Percentiles rank a stretch among this genome's conserved stretches.
Evolutionary conservation across 1,140 invertebrate genomes (phyloP).

Genomic region (Drosophila equinoxialis): DNA sequence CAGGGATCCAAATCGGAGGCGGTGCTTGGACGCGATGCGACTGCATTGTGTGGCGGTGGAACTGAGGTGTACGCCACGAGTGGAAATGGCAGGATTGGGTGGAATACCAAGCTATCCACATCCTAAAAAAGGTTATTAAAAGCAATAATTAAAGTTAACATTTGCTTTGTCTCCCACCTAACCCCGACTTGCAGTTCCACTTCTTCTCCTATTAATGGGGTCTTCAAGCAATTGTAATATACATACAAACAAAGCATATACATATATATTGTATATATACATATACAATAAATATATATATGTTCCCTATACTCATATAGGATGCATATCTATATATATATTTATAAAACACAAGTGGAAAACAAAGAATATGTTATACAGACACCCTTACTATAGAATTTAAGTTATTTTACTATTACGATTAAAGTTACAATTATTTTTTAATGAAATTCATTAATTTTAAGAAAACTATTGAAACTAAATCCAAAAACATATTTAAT

Average conservation of each 20-base stretch:
- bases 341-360: conserved; percentile 9
- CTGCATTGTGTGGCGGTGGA: not conserved
- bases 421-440: conserved; percentile 54
- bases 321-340: not conserved
- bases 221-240: conserved; percentile 18
- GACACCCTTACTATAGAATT: conserved; percentile 12
- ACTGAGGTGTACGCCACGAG: not conserved
- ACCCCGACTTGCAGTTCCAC: not conserved
- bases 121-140: not conserved
- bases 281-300: not conserved
- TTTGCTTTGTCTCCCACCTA: conserved; percentile 14
- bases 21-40: conserved; percentile 35
- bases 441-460: conserved; percentile 44
- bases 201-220: not conserved
- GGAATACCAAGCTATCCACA: conserved; percentile 18
- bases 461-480: conserved; percentile 40
- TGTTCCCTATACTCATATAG: not conserved
- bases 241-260: not conserved
- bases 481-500: conserved; percentile 56
- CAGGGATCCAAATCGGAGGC: conserved; percentile 77
- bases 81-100: conserved; percentile 32
- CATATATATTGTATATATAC: conserved; percentile 3
- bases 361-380: conserved; percentile 17
- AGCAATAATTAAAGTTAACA: not conserved
- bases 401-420: conserved; percentile 60